Evolutionary conservation across 2,888 invertebrate species (phyloP).

Genomic region (Zaprionus lineosus): DNA sequence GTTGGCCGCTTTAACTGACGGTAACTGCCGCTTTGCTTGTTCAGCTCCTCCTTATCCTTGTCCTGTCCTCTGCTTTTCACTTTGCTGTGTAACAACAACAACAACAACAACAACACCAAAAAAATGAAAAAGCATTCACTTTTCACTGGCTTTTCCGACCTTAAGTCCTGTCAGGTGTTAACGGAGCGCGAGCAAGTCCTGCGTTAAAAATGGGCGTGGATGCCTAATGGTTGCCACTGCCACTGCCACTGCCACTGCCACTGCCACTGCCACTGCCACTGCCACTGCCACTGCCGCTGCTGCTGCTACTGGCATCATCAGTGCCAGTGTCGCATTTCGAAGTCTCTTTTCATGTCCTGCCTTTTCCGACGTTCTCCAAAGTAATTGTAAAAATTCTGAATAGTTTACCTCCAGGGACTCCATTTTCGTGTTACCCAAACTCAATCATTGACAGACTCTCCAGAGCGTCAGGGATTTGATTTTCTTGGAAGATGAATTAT

Average conservation of each 20-base stretch:
- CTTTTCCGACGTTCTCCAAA: not conserved
- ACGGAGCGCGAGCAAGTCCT: slow-evolving; percentile 5
- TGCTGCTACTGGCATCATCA: too few species aligned
- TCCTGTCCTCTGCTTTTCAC: slow-evolving; percentile 26
- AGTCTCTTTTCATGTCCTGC: slow-evolving; percentile 30
- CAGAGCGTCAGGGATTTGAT: too few species aligned
- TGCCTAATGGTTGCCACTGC: slow-evolving; percentile 7
- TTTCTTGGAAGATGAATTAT: too few species aligned
- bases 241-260: not conserved
- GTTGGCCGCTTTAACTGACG: slow-evolving; percentile 19
- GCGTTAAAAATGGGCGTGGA: not conserved
- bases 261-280: slow-evolving; percentile 1
- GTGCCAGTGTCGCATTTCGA: slow-evolving; percentile 28
- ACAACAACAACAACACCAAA: too few species aligned
- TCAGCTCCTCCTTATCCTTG: slow-evolving; percentile 5
- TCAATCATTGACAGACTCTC: slow-evolving; percentile 6
- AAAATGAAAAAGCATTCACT: too few species aligned
- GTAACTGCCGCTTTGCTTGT: slow-evolving; percentile 22
- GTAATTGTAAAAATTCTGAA: not conserved
- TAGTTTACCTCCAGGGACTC: too few species aligned
- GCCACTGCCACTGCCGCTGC: not conserved
- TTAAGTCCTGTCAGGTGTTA: slow-evolving; percentile 30
- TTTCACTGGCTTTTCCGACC: slow-evolving; percentile 19
- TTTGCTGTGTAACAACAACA: slow-evolving; percentile 65
- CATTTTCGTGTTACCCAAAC: not conserved